Evolutionary conservation across 2,797 vertebrate genomes (phyloP).

Genomic region (Hozukius guyotensis): DNA sequence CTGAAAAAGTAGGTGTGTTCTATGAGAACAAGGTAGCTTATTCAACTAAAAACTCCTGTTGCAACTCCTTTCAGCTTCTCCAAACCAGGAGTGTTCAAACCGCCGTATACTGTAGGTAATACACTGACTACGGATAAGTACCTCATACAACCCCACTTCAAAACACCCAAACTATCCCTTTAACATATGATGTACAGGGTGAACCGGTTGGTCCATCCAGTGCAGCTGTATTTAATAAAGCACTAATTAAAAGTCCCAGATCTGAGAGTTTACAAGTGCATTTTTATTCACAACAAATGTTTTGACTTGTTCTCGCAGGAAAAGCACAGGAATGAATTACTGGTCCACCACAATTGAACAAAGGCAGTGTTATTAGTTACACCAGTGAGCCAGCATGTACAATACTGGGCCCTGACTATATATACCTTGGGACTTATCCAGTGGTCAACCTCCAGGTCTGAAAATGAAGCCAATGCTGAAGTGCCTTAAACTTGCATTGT

Average conservation of each 20-base stretch:
- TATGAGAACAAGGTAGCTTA: no score
- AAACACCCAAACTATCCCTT: no score
- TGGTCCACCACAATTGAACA: not conserved
- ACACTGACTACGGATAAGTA: no score
- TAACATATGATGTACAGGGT: not conserved
- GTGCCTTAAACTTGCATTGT: no score
- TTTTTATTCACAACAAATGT: not conserved
- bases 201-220: not conserved
- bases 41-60: accelerated
- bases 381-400: not conserved
- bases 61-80: no score
- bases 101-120: no score
- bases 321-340: not conserved
- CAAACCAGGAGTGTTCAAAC: no score
- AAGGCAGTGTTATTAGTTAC: not conserved
- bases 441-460: no score
- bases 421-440: not conserved
- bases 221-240: constrained; percentile 7
- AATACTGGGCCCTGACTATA: not conserved
- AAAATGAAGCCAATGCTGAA: no score
- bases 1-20: no score
- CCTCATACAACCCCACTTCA: no score
- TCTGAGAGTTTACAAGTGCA: not conserved
- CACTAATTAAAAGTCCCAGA: not conserved
- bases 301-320: not conserved